Conservation (phyloP, 2,797 vertebrate species). For the Antennarius maculatus region DNA sequence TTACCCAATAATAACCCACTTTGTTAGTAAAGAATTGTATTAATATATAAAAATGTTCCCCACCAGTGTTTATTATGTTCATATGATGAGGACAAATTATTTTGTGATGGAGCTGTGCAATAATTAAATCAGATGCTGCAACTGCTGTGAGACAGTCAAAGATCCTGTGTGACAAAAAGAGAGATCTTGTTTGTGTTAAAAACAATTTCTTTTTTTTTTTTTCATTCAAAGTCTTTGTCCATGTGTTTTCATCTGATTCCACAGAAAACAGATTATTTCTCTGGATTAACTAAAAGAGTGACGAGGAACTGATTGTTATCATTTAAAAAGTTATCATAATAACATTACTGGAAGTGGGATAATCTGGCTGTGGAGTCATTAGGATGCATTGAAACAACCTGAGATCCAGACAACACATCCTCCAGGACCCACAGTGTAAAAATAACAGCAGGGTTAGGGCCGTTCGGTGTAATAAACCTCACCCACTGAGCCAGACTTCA, state of each 20-base stretch:
- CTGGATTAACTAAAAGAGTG: slow-evolving; percentile 31
- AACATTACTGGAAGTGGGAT: neutral
- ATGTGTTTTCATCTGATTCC: slow-evolving; percentile 19
- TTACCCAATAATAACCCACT: too few species aligned
- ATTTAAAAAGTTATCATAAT: neutral
- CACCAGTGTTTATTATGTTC: neutral
- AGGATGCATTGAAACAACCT: neutral
- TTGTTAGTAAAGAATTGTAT: too few species aligned
- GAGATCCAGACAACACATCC: neutral
- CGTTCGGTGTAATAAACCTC: slow-evolving; percentile 46
- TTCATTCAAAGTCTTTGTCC: slow-evolving; percentile 31
- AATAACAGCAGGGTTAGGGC: slow-evolving; percentile 22
- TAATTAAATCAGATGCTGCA: neutral
- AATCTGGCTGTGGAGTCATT: neutral
- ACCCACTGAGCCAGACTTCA: slow-evolving; percentile 4
- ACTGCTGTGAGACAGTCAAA: slow-evolving; percentile 15
- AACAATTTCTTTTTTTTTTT: neutral
- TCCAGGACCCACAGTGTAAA: slow-evolving; percentile 47
- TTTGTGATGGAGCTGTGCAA: slow-evolving; percentile 5
- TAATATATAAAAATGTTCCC: too few species aligned
- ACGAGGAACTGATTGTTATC: neutral
- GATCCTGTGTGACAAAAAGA: neutral
- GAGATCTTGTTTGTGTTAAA: neutral
- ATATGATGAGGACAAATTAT: neutral
- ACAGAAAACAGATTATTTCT: slow-evolving; percentile 28